Percentiles rank a stretch among this genome's conserved stretches.
Conservation (phyloP, 2,797 vertebrate genomes). For the Gymnothorax javanicus region DNA sequence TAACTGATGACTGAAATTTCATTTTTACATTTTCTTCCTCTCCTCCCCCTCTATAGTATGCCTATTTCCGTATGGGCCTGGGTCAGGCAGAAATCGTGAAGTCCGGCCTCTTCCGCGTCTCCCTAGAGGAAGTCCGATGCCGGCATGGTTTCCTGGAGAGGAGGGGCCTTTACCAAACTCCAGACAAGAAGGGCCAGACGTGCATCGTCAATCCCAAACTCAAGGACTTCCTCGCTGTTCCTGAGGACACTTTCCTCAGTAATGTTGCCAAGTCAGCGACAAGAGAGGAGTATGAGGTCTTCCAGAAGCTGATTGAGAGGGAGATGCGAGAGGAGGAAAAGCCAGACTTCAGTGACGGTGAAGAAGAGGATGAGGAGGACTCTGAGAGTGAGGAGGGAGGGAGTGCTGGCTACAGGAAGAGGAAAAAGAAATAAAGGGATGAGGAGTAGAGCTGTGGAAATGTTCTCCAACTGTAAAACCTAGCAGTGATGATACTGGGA, state of each 20-base stretch:
- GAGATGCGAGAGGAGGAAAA: constrained; percentile 71
- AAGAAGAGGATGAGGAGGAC: constrained; percentile 35
- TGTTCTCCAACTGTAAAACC: neutral
- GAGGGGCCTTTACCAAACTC: constrained; percentile 84
- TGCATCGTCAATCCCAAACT: constrained; percentile 78
- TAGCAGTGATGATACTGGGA: neutral
- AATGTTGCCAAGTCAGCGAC: constrained; percentile 69
- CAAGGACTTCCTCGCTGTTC: constrained; percentile 70
- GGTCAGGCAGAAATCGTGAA: constrained; percentile 81
- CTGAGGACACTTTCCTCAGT: constrained; percentile 74
- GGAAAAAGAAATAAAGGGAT: constrained; percentile 43
- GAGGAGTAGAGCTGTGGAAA: neutral
- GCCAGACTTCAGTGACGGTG: constrained; percentile 40
- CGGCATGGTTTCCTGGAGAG: constrained; percentile 89
- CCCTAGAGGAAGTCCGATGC: constrained; percentile 76
- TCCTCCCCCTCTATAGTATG: constrained; percentile 74
- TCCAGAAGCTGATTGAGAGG: constrained; percentile 79
- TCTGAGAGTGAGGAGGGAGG: constrained; percentile 34
- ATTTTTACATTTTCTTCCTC: neutral
- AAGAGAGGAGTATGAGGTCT: constrained; percentile 82
- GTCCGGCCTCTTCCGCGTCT: constrained; percentile 71
- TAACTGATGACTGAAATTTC: neutral
- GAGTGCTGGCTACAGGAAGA: constrained; percentile 50
- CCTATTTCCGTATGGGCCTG: constrained; percentile 92
- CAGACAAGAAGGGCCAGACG: constrained; percentile 86